phyloP scores from a whole-genome alignment of 2,888 invertebrate species.

The Spicauda simplicius region DNA sequence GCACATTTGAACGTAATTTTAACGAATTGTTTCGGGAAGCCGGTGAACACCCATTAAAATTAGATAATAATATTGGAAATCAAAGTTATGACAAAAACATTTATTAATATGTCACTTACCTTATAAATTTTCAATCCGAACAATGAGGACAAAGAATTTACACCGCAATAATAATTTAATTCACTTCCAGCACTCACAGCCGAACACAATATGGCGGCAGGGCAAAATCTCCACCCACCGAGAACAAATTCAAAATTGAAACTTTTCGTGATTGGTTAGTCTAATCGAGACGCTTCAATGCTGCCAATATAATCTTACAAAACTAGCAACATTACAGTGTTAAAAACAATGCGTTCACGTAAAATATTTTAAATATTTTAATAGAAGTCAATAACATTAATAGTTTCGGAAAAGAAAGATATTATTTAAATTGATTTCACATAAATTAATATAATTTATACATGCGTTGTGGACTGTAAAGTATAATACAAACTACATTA shows the following conservation, averaged over 20 bases:
- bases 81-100: slow-evolving; percentile 70
- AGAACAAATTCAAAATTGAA: slow-evolving; percentile 77
- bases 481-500: too few relatives aligned
- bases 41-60: slow-evolving; percentile 29
- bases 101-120: slow-evolving; percentile 68
- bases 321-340: slow-evolving; percentile 30
- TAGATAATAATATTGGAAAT: slow-evolving; percentile 30
- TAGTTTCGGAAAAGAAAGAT: too few relatives aligned
- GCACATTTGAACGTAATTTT: not conserved
- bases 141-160: slow-evolving; percentile 70
- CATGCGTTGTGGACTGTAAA: too few relatives aligned
- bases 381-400: too few relatives aligned
- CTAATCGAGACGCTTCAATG: slow-evolving; percentile 68
- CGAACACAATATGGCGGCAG: slow-evolving; percentile 83
- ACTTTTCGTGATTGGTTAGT: slow-evolving; percentile 68
- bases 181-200: slow-evolving; percentile 82
- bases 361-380: too few relatives aligned
- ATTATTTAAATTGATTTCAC: not conserved
- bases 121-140: slow-evolving; percentile 74
- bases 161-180: slow-evolving; percentile 68
- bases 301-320: slow-evolving; percentile 53
- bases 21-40: slow-evolving; percentile 20
- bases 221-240: slow-evolving; percentile 77
- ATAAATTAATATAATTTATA: too few relatives aligned
- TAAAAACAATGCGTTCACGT: slow-evolving; percentile 24